Conservation (phyloP, 2,113 vertebrate genomes). For the Centropristis striata region DNA sequence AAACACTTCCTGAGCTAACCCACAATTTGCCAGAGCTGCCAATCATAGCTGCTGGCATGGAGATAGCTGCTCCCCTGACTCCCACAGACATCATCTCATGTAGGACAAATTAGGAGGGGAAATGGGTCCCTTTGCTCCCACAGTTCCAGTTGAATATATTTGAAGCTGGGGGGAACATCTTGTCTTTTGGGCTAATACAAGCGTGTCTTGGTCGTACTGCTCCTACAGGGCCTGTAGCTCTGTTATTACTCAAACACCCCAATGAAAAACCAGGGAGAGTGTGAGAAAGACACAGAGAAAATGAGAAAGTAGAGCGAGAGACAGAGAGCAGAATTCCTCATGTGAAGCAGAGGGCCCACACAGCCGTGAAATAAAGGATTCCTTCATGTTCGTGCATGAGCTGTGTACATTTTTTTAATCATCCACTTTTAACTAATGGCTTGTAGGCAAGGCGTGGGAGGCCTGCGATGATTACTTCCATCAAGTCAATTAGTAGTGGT, state of each 20-base stretch:
- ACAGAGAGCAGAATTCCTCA: slow-evolving; percentile 22
- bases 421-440: slow-evolving; percentile 57
- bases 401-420: slow-evolving; percentile 68
- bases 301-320: background rate
- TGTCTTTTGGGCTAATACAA: slow-evolving; percentile 45
- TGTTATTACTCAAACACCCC: slow-evolving; percentile 20
- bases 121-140: slow-evolving; percentile 51
- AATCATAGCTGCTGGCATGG: slow-evolving; percentile 63
- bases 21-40: slow-evolving; percentile 41
- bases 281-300: background rate
- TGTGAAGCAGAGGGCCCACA: slow-evolving; percentile 37
- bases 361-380: slow-evolving; percentile 51
- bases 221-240: slow-evolving; percentile 38
- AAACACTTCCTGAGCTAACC: background rate
- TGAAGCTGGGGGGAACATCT: slow-evolving; percentile 46
- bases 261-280: slow-evolving; percentile 29
- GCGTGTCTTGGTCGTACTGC: slow-evolving; percentile 4
- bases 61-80: slow-evolving; percentile 41
- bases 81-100: slow-evolving; percentile 47
- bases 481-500: slow-evolving; percentile 68
- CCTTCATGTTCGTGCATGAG: slow-evolving; percentile 41
- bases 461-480: slow-evolving; percentile 68
- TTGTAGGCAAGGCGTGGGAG: slow-evolving; percentile 65
- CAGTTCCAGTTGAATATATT: slow-evolving; percentile 35
- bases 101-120: slow-evolving; percentile 54